Percentiles rank a stretch among this genome's conserved stretches.
These are phyloP conservation scores for Zoanthus sociatus DNA, from an alignment of 92 coral and sea anemone species.

Conservation along the genomic window DNA sequence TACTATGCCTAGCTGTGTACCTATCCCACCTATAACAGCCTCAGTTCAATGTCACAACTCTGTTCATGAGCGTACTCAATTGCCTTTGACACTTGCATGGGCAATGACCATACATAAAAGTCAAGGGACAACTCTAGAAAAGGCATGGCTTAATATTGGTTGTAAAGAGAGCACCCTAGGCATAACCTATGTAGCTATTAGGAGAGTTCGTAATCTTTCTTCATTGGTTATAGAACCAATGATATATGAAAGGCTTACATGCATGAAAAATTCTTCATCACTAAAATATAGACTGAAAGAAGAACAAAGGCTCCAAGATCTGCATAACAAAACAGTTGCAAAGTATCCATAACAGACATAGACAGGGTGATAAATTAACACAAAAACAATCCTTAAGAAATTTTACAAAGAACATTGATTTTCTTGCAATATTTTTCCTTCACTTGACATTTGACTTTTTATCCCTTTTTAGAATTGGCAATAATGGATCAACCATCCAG, in stretches of 20 bases:
- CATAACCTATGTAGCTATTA: slow-evolving; percentile 46
- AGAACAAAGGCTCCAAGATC: background rate
- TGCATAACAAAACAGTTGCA: background rate
- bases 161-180: background rate
- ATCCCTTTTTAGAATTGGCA: too few relatives aligned
- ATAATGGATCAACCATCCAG: too few relatives aligned
- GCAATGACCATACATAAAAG: slow-evolving; percentile 9
- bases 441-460: too few relatives aligned
- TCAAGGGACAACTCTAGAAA: slow-evolving; percentile 35
- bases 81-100: slow-evolving; percentile 49
- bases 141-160: slow-evolving; percentile 45
- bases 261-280: background rate
- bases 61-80: slow-evolving; percentile 46
- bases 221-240: slow-evolving; percentile 7
- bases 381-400: too few relatives aligned
- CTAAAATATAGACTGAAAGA: background rate
- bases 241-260: background rate
- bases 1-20: slow-evolving; percentile 29
- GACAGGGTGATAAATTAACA: too few relatives aligned
- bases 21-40: slow-evolving; percentile 38
- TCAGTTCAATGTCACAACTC: background rate
- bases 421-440: too few relatives aligned
- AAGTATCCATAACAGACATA: too few relatives aligned
- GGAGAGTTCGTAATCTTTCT: slow-evolving; percentile 23
- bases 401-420: too few relatives aligned